Conservation (phyloP, 1,140 invertebrate species). For the Diploscapter pachys region DNA sequence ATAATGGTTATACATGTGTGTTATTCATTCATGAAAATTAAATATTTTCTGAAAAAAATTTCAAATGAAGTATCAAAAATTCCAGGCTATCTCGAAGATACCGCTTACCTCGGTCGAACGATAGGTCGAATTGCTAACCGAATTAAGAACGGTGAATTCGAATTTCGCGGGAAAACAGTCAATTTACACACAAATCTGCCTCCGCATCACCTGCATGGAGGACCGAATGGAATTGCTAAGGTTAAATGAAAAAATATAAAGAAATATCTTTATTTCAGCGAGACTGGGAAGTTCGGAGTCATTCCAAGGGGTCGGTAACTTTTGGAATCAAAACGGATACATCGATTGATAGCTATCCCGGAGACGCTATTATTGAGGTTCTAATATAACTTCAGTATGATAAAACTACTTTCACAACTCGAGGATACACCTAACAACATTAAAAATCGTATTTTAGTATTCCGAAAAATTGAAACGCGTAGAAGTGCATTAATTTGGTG, state of each 20-base stretch:
- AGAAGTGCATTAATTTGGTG: background rate
- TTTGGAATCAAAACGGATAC: constrained; percentile 8
- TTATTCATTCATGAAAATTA: background rate
- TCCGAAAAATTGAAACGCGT: constrained; percentile 2
- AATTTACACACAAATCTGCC: constrained; percentile 4
- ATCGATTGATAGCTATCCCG: constrained; percentile 4
- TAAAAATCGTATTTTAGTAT: background rate
- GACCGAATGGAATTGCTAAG: constrained; percentile 13
- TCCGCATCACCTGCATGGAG: constrained; percentile 18
- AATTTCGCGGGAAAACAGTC: constrained; percentile 9
- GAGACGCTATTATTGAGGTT: constrained; percentile 21
- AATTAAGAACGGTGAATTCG: constrained; percentile 7
- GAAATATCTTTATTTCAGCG: constrained; percentile 4
- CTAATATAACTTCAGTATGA: background rate
- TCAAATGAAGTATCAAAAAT: background rate
- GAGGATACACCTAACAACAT: background rate
- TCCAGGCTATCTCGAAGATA: background rate
- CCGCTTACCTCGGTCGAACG: constrained; percentile 9
- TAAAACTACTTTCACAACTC: background rate
- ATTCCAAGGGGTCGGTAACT: constrained; percentile 6
- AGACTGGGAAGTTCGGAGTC: constrained; percentile 14
- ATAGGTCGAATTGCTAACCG: constrained; percentile 9
- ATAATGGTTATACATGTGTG: background rate
- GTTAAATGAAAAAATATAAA: background rate
- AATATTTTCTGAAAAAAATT: constrained; percentile 7